A percentile compares a stretch with the other conserved stretches of the same genome.
Conservation (phyloP, 2,888 invertebrate genomes). For the Ichneumon xanthorius region DNA sequence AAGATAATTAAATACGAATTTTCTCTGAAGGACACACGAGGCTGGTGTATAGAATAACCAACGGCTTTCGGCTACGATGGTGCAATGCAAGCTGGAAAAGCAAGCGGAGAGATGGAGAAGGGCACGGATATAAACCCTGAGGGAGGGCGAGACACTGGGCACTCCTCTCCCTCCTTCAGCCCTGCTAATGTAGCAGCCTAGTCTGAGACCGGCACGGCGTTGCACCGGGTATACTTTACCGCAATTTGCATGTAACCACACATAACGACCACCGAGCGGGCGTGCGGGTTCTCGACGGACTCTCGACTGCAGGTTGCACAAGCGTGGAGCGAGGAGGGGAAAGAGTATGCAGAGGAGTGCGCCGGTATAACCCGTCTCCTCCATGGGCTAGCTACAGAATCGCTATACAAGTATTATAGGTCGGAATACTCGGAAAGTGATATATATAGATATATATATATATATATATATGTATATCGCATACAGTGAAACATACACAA, state of each 20-base stretch:
- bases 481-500: slow-evolving; percentile 19
- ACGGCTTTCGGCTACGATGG: slow-evolving; percentile 53
- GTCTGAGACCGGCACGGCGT: slow-evolving; percentile 38
- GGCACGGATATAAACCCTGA: slow-evolving; percentile 50
- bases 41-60: slow-evolving; percentile 31
- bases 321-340: not conserved
- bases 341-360: slow-evolving; percentile 11
- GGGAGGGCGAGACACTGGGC: slow-evolving; percentile 51
- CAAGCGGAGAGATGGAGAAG: slow-evolving; percentile 33
- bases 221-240: slow-evolving; percentile 73
- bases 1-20: slow-evolving; percentile 58
- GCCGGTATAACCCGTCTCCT: slow-evolving; percentile 5
- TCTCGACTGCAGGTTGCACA: slow-evolving; percentile 59
- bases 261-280: slow-evolving; percentile 65
- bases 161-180: slow-evolving; percentile 29
- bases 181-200: not conserved
- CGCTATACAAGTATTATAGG: slow-evolving; percentile 13
- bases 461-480: not conserved
- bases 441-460: not conserved
- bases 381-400: not conserved
- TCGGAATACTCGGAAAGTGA: not conserved
- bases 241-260: slow-evolving; percentile 75
- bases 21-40: slow-evolving; percentile 36
- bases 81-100: slow-evolving; percentile 40
- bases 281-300: slow-evolving; percentile 52